Evolutionary conservation across 2,797 vertebrate genomes (phyloP), one percentile per base, ranked within the genome.

Genomic region (Pangasius krempfi): DNA sequence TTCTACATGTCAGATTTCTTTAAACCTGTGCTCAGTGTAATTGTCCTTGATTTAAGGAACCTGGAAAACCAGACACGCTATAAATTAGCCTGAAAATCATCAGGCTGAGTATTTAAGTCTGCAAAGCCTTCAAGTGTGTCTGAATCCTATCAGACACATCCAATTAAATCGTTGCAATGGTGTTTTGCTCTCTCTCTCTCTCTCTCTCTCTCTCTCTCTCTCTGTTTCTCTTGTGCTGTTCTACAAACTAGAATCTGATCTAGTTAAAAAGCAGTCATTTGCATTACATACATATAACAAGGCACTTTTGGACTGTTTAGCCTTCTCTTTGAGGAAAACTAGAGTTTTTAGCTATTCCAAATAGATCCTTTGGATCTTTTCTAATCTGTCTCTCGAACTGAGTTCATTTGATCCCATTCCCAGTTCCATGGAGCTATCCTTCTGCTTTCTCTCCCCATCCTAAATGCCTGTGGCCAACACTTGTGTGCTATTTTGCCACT

Each of bases 31-130:
- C 22, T 60, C n/a, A 14, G 54, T 33, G 27, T 54, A 56, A 54
- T 33, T 25, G 20, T 60, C 54, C 54, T 80, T 58, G 54, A 25
- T 81, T 40, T 81, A 60, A 81, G 18, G 52, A 33, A 30, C 7
- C n/a, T 10, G 50, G 37, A 56, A 56, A 58, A 81, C 4, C 56
- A 81, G 20, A 81, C 33, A 13, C 12, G 16, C 30, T 58, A 14
- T 81, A 81, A 62, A 82, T 64, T 44, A 64, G 56, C 13, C 22
- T 62, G 58, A 82, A 81, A 62, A 82, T 62, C 12, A 62, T 47
- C 12, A 62, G 56, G 13, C 13, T n/a, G 58, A 62, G 37, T 82
- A 44, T 83, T 82, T 82, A 62, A 16, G 80, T 40, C 20, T 40
- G 20, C 54, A 16, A 56, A 56, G 52, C 78, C 33, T 82, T 82